Base-by-base conservation (phyloP, 1,140 invertebrate species). In the Penaeus vannamei region DNA sequence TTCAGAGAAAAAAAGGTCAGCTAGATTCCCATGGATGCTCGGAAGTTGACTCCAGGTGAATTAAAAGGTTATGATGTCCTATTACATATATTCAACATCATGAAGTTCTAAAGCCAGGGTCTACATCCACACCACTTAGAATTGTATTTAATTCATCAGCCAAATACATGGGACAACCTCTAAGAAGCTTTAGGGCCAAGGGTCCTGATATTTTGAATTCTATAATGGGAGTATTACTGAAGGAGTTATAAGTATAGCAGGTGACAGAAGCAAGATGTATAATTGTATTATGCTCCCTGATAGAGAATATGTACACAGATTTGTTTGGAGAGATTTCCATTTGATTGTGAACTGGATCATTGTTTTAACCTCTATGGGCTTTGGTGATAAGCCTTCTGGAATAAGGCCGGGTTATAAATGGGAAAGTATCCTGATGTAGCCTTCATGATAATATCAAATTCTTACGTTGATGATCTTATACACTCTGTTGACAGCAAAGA, bases 191-290 rank as follows among this genome's bases (percentile, higher is more conserved):
- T 53, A 14, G 53, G 53, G 2, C 8, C 36, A 53, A 53, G 12
- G 53, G 53, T 53, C 53, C 53, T 14, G 17, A 53, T 53, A 53
- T 53, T 53, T 53, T 53, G 17, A 53, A 53, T 53, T 53, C 12
- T 12, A 53, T 53, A 12, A 10, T 53, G 12, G 53, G 8, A 1
- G 14, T 53, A 53, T 17, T 53, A 53, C 8, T 53, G 53, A 53
- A 53, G 0, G 53, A 17, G 0, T 20, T 60, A 60, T 81, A 46
- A 17, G 29, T 23, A 60, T 76, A 29, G 5, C 69, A 26, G 7
- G 69, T 29, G n/a, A 76, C n/a, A 36, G 32, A 8, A 76, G n/a
- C n/a, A 76, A 76, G n/a, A 76, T 3, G 69, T 76, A 76, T n/a
- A 32, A 76, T 22, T 32, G 69, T 23, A n/a, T 76, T 29, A 76